These are phyloP conservation scores for Seladonia tumulorum DNA, from an alignment of 2,888 invertebrate genomes.

Conservation along the genomic window DNA sequence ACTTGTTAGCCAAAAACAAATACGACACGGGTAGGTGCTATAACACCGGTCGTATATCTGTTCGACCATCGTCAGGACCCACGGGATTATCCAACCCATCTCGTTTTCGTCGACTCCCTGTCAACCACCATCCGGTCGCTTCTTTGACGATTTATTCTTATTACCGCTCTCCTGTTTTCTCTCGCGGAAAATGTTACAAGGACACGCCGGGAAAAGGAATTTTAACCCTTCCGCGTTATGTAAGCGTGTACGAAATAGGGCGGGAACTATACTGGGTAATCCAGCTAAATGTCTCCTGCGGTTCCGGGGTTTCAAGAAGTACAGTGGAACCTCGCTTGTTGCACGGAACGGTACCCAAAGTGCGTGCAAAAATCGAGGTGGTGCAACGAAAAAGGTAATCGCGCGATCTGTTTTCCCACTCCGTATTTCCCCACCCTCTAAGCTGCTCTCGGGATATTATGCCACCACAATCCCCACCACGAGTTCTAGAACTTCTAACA, in stretches of 20 bases:
- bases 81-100: conserved; percentile 78
- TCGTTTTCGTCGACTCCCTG: conserved; percentile 72
- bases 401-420: too few relatives aligned
- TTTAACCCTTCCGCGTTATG: conserved; percentile 22
- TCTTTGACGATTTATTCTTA: conserved; percentile 80
- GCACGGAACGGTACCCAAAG: background rate
- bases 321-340: too few relatives aligned
- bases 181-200: conserved; percentile 61
- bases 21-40: conserved; percentile 67
- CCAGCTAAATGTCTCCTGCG: background rate
- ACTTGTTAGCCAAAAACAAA: conserved; percentile 80
- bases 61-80: conserved; percentile 73
- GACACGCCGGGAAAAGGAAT: background rate
- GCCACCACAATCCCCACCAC: background rate
- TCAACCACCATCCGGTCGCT: conserved; percentile 77
- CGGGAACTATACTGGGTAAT: conserved; percentile 36
- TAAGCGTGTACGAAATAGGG: conserved; percentile 24
- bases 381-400: background rate
- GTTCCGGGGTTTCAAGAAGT: background rate
- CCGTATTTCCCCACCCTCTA: too few relatives aligned
- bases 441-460: too few relatives aligned
- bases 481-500: background rate
- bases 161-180: conserved; percentile 58
- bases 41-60: conserved; percentile 66
- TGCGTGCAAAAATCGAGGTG: background rate